Percentiles rank a stretch among this genome's conserved stretches.
These are phyloP conservation scores for Spodoptera litura DNA, from an alignment of 1,140 invertebrate genomes.

Conservation along the genomic window DNA sequence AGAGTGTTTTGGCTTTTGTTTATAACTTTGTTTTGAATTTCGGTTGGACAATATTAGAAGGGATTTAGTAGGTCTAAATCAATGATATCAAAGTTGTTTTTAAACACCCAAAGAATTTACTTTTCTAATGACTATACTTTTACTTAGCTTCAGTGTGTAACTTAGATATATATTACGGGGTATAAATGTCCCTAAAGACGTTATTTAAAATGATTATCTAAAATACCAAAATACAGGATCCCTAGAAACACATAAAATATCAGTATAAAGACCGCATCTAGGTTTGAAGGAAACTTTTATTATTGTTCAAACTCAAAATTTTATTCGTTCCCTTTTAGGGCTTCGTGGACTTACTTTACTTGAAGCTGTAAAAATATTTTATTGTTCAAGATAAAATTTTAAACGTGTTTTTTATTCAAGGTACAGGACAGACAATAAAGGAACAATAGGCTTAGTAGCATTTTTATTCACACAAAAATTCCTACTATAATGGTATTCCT, in stretches of 20 bases:
- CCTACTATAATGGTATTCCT: not conserved
- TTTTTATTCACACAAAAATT: not conserved
- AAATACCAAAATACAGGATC: no score
- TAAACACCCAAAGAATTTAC: no score
- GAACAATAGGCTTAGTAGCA: constrained; percentile 5
- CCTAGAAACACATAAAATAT: not conserved
- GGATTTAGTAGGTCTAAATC: no score
- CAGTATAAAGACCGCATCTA: not conserved
- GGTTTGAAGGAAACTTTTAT: not conserved
- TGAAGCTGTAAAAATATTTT: constrained; percentile 26
- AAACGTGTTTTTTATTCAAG: constrained; percentile 27
- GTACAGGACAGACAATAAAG: not conserved
- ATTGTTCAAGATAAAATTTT: constrained; percentile 29
- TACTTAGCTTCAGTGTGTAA: no score
- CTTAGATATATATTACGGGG: no score
- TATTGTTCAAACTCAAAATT: constrained; percentile 14
- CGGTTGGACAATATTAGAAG: no score
- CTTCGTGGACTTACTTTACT: constrained; percentile 7
- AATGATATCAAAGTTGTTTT: no score
- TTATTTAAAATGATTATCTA: no score
- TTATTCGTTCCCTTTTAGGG: constrained; percentile 11
- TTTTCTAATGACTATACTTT: no score
- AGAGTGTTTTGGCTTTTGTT: not conserved
- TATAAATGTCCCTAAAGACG: no score
- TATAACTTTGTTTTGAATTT: not conserved